Evolutionary conservation across 2,797 vertebrate species (phyloP), one percentile per base, ranked within the genome.

Genomic region (Protonibea diacanthus): DNA sequence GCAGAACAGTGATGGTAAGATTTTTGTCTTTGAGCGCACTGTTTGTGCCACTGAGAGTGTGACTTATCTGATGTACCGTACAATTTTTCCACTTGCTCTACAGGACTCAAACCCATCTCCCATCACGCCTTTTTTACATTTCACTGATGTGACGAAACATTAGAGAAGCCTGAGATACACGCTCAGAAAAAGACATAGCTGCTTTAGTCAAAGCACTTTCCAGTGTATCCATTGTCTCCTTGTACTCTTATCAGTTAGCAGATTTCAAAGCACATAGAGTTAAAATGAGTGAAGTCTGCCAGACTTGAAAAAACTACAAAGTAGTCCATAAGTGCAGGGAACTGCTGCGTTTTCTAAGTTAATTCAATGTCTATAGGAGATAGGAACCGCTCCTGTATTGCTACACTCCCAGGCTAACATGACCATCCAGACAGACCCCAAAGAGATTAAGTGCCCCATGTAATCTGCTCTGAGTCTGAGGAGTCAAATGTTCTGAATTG

Each of bases 401-500:
- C 52, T 72, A 51, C 21, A 23, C 48, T 72, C 38, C 25, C 57
- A 72, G 47, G n/a, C 14, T 0, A 62, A 20, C 61, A 38, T 58
- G 70, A 70, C 48, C 27, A 10, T 80, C 40, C 49, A 71, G 53
- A 71, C 63, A 67, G 53, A 69, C 21, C 55, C 48, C 21, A 49
- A 40, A 70, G 45, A 77, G 65, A 78, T 80, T 25, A 66, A 44
- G n/a, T 64, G 55, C 47, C 51, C 38, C 15, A 40, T 49, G 33
- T 68, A 81, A 85, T 85, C 64, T n/a, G 33, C 65, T 71, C 20
- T 18, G 10, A 73, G 58, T 79, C 45, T 71, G 44, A 77, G 45
- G 47, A 79, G 76, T 65, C 76, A 76, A 44, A 78, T 66, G 47
- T 80, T 74, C 45, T 76, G 72, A 82, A 84, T 9, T 58, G 59